phyloP scores from a whole-genome alignment of 2,888 invertebrate genomes.

The Mythimna ferrago region DNA sequence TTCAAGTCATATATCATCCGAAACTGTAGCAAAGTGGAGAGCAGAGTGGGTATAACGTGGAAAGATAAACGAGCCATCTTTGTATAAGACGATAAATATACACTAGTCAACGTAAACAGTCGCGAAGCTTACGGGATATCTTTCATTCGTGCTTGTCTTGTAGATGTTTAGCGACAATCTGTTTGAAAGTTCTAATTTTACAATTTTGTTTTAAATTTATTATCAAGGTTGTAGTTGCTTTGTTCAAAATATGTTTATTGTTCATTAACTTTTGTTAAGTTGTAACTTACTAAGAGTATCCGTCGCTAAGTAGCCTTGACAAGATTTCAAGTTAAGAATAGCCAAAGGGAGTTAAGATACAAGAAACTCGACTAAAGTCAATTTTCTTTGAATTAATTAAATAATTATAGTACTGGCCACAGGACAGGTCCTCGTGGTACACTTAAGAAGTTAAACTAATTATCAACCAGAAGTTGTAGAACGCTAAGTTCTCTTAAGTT shows the following conservation, averaged over 20 bases:
- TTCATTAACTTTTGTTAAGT: neutral
- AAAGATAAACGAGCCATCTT: constrained; percentile 47
- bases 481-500: constrained; percentile 25
- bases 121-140: neutral
- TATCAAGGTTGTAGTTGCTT: neutral
- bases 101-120: constrained; percentile 4
- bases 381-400: constrained; percentile 23
- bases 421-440: constrained; percentile 25
- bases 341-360: neutral
- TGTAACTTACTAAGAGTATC: neutral
- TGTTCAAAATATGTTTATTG: neutral
- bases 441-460: constrained; percentile 40
- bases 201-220: neutral
- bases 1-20: constrained; percentile 37
- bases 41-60: constrained; percentile 16
- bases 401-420: constrained; percentile 10
- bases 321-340: neutral
- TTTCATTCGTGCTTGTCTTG: neutral
- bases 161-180: neutral
- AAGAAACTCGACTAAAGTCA: neutral
- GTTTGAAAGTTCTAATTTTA: neutral
- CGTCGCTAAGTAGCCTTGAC: neutral
- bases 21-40: constrained; percentile 21
- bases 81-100: constrained; percentile 21
- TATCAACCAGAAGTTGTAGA: constrained; percentile 22